Evolutionary conservation across 2,888 invertebrate genomes (phyloP), one percentile per base, ranked within the genome.

Genomic region (Apodemia zela): DNA sequence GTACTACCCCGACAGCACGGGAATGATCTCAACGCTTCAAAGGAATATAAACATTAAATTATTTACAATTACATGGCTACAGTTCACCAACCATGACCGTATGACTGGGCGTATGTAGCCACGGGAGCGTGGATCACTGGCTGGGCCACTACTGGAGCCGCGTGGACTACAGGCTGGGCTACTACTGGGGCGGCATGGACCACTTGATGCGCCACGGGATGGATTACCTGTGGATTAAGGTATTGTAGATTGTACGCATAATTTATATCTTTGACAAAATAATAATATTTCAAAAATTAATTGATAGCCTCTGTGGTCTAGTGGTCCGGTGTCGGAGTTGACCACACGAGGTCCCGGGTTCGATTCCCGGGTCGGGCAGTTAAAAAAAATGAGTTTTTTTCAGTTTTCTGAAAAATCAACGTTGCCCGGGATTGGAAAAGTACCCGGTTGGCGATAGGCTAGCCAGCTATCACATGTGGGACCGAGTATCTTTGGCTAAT

Each of bases 11-110:
- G 79, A 79, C 75, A 76, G 68, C 69, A 78, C 82, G 81, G 84
- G 85, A 83, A 77, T 79, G 84, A 88, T 83, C 85, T 87, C 78
- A 84, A 87, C 85, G 82, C 82, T 78, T 79, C 77, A 70, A 79
- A 13, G 3, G 13, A 38, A 38, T 38, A 38, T 38, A 38, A 71
- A 74, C 70, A 67, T 71, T 68, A 73, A 69, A 72, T 76, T 76
- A 80, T 75, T 74, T 78, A 81, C 76, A 77, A 72, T 67, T 64
- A 62, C 86, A 66, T 89, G 88, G 57, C 84, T 85, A 29, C 58
- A 51, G 35, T 51, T 45, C 45, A 62, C 66, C 88, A 90, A 11
- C 87, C 85, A 66, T 89, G 89, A 49, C 84, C 86, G 65, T 76
- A 78, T 38, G 72, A 73, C 63, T 86, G 87, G 45, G 82, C 85